Percentiles rank a stretch among this genome's conserved stretches.
phyloP scores from a whole-genome alignment of 1,140 invertebrate genomes.

The Musca vetustissima region DNA sequence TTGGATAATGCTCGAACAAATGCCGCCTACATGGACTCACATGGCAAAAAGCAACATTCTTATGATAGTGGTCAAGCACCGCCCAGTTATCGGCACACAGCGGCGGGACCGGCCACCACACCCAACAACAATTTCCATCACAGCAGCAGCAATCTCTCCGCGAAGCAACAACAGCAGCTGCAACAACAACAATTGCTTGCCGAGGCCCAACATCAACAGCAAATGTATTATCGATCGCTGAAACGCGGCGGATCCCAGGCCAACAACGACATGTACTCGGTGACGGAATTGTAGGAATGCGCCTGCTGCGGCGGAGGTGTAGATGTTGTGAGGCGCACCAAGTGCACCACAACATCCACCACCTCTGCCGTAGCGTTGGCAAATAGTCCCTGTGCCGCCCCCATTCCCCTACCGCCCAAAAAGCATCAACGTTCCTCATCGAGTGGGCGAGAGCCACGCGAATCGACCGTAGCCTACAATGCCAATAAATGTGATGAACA shows the following conservation, averaged over 20 bases:
- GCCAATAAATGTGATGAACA: constrained; percentile 43
- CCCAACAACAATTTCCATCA: constrained; percentile 25
- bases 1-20: constrained; percentile 48
- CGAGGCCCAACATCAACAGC: constrained; percentile 37
- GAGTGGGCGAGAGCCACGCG: constrained; percentile 26
- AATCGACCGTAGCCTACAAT: constrained; percentile 9
- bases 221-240: constrained; percentile 49
- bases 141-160: constrained; percentile 25
- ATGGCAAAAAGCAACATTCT: constrained; percentile 50
- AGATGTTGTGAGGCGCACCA: constrained; percentile 49
- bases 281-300: constrained; percentile 56
- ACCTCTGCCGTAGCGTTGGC: constrained; percentile 29
- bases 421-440: constrained; percentile 45
- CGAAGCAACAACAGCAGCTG: constrained; percentile 35
- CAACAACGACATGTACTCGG: constrained; percentile 50
- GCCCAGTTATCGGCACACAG: constrained; percentile 38
- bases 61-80: constrained; percentile 34
- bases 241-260: constrained; percentile 42
- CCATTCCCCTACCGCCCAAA: constrained; percentile 48
- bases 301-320: constrained; percentile 56
- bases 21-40: constrained; percentile 42
- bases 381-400: constrained; percentile 35
- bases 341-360: constrained; percentile 27
- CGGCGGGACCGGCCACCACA: constrained; percentile 33
- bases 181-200: constrained; percentile 40